Evolutionary conservation across 2,113 vertebrate species (phyloP), one percentile per base, ranked within the genome.

Genomic region (Mormyrus iriodes): DNA sequence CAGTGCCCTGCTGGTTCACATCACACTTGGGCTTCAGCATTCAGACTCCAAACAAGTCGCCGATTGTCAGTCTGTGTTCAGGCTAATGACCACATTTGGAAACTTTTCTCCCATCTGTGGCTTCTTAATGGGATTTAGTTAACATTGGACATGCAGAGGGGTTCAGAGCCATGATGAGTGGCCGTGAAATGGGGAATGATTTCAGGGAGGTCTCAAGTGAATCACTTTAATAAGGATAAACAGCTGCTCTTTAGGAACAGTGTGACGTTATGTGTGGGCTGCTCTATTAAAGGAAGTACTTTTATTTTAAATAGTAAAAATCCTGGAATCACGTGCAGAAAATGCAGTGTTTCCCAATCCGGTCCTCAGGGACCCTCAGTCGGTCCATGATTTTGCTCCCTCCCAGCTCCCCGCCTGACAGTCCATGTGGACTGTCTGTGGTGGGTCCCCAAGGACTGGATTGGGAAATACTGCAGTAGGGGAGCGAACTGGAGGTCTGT

Each of bases 41-140:
- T 73, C 12, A 4, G 31, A 73, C 31, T 73, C 27, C 27, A 35
- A n/a, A 2, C 17, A 24, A 31, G n/a, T 42, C 73, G 35, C 13
- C 35, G 69, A 39, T 76, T 76, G 73, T 39, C 35, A 42, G 3
- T 69, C 61, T 31, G 13, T 19, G 35, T 79, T 19, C 35, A 42
- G 35, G 5, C 35, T 79, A 42, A 79, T 79, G 35, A 13, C 15
- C 35, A 39, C 69, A 39, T 76, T 35, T 76, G 53, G 42, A 89
- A 89, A 48, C 52, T 85, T 48, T 89, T 49, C 53, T 89, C 83
- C 83, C 84, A 51, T 86, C 89, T 86, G 58, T n/a, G 49, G 19
- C 61, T 65, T 55, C 27, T 85, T 85, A 85, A 89, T 85, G 35
- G 55, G 24, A 61, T 83, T 89, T 24, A 86, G 35, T 89, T 85